phyloP scores from a whole-genome alignment of 2,888 invertebrate genomes.

The Rhaphigaster nebulosa region DNA sequence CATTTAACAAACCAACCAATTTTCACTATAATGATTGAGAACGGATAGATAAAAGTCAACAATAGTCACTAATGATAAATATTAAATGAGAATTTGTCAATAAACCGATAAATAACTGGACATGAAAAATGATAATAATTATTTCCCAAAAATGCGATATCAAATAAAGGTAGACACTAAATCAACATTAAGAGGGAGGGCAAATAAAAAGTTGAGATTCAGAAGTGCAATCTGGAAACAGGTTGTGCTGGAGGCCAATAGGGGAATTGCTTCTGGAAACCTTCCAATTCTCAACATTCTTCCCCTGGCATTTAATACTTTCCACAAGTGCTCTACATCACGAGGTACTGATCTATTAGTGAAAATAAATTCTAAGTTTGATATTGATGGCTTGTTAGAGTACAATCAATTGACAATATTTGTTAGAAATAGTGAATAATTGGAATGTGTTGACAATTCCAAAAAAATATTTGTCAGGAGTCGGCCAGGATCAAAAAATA shows the following conservation, averaged over 20 bases:
- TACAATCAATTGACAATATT: neutral
- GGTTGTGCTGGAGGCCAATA: constrained; percentile 8
- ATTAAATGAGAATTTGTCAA: too few relatives aligned
- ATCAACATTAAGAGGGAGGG: neutral
- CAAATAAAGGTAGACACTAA: neutral
- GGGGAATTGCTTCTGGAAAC: constrained; percentile 31
- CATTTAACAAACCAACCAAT: too few relatives aligned
- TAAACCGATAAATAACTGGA: too few relatives aligned
- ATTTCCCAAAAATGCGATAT: neutral
- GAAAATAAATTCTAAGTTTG: neutral
- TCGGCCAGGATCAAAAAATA: too few relatives aligned
- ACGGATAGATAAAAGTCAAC: too few relatives aligned
- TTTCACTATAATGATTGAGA: too few relatives aligned
- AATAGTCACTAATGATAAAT: too few relatives aligned
- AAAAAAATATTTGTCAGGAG: neutral
- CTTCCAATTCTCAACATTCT: constrained; percentile 12
- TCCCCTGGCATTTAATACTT: constrained; percentile 2
- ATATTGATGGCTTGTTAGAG: neutral
- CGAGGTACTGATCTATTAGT: neutral
- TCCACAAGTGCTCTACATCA: neutral
- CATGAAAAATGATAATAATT: neutral
- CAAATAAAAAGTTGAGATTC: neutral
- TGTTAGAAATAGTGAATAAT: neutral
- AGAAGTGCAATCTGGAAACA: neutral
- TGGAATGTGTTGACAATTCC: neutral